Evolutionary conservation across 2,113 vertebrate genomes (phyloP).

Genomic region (Charina bottae): DNA sequence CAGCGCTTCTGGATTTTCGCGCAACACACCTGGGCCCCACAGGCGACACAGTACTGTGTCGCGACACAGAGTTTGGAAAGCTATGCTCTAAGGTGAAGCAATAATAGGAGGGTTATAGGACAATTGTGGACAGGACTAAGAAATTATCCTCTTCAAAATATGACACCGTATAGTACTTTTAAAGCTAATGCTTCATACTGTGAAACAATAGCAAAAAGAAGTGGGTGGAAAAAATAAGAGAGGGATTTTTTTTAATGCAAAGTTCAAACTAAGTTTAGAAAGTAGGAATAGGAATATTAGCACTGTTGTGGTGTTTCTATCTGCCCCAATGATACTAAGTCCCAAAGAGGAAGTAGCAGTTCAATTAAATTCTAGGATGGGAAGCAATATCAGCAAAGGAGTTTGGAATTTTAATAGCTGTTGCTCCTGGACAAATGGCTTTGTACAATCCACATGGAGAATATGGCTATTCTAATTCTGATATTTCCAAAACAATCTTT

Average conservation of each 20-base stretch:
- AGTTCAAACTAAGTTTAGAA: not conserved
- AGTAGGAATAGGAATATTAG: not conserved
- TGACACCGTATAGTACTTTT: not conserved
- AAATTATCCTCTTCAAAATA: not conserved
- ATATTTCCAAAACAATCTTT: not conserved
- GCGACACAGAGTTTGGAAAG: too few species aligned
- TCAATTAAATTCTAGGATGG: not conserved
- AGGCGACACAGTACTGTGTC: too few species aligned
- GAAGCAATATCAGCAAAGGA: not conserved
- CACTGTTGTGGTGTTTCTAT: not conserved
- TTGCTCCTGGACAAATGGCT: not conserved
- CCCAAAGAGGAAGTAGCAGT: not conserved
- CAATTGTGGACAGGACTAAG: not conserved
- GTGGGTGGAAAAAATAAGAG: not conserved
- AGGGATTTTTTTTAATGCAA: not conserved
- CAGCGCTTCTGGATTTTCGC: too few species aligned
- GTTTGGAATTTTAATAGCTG: not conserved
- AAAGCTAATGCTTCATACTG: not conserved
- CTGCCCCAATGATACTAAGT: not conserved
- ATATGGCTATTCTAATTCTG: not conserved
- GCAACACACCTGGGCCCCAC: too few species aligned
- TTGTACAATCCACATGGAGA: not conserved
- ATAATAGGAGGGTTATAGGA: not conserved
- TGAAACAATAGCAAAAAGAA: not conserved
- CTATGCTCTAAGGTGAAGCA: not conserved